These are phyloP conservation scores for Ispidina lecontei DNA, from an alignment of 2,797 vertebrate genomes.

Conservation along the genomic window DNA sequence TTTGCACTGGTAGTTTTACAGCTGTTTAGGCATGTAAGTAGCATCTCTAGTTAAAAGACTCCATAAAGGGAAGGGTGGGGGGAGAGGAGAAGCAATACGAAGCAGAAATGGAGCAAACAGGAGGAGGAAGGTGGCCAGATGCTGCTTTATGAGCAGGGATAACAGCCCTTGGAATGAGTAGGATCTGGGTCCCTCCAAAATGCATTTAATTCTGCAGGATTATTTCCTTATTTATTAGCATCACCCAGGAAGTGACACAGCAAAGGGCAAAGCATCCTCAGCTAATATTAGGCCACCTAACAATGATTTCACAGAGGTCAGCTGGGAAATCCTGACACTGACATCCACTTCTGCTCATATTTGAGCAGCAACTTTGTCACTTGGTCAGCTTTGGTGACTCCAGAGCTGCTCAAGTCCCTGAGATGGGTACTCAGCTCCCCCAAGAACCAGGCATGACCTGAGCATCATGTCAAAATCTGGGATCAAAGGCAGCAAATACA, in stretches of 20 bases:
- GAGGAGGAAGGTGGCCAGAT: background rate
- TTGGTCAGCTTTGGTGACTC: background rate
- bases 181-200: background rate
- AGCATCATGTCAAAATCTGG: background rate
- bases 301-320: background rate
- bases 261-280: background rate
- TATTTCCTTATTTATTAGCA: background rate
- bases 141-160: background rate
- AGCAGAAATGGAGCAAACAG: background rate
- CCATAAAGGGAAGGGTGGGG: background rate
- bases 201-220: background rate
- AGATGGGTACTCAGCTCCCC: background rate
- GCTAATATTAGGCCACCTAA: background rate
- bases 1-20: conserved; percentile 41
- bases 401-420: background rate
- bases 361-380: background rate
- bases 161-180: background rate
- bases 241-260: background rate
- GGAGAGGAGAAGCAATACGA: background rate
- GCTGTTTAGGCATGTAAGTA: conserved; percentile 53
- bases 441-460: background rate
- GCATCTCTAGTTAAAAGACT: conserved; percentile 29
- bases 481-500: background rate
- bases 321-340: background rate
- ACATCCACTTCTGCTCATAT: background rate